Percentiles rank a stretch among this genome's conserved stretches.
Conservation (phyloP, 2,797 vertebrate species). For the Poecile montanus region DNA sequence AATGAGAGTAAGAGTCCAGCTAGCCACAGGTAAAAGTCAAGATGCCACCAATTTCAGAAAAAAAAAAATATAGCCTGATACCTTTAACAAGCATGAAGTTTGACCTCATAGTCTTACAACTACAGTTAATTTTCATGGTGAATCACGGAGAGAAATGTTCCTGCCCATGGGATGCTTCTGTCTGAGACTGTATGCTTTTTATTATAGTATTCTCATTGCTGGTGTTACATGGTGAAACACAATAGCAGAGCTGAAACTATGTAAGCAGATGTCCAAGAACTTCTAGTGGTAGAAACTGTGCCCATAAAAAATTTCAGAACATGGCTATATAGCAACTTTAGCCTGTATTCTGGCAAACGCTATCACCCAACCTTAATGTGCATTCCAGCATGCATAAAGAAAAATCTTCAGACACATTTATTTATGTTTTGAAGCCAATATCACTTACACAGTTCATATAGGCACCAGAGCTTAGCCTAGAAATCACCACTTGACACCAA, state of each 20-base stretch:
- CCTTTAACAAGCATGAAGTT: background rate
- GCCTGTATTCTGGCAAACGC: background rate
- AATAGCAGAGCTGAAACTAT: background rate
- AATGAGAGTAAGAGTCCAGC: background rate
- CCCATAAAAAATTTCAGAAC: background rate
- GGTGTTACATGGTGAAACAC: background rate
- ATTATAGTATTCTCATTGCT: background rate
- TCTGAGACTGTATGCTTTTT: background rate
- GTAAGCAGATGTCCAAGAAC: background rate
- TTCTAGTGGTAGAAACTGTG: background rate
- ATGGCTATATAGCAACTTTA: background rate
- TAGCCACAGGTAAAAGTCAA: background rate
- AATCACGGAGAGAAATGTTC: background rate
- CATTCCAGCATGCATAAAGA: background rate
- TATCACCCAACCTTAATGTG: background rate
- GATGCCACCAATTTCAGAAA: background rate
- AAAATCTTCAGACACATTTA: background rate
- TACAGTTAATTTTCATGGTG: background rate
- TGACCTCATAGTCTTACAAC: background rate
- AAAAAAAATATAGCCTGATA: background rate
- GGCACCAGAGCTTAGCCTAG: background rate
- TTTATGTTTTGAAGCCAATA: background rate
- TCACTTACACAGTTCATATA: background rate
- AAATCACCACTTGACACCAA: background rate
- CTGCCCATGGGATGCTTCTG: background rate